Percentiles rank a stretch among this genome's conserved stretches.
Conservation (phyloP, 2,113 vertebrate genomes). For the Triplophysa tibetana region DNA sequence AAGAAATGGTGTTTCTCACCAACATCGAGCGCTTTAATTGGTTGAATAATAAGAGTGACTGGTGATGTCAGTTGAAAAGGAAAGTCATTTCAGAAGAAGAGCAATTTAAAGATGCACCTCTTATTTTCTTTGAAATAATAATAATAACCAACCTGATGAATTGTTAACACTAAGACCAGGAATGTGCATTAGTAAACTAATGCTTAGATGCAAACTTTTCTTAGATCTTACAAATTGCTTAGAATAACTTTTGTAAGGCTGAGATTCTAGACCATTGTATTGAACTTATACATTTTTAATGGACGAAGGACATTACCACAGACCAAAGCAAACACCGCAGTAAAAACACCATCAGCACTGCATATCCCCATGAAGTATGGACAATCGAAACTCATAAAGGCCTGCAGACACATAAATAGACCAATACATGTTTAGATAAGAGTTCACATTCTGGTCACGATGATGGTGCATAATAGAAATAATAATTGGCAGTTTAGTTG, state of each 20-base stretch:
- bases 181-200: not conserved
- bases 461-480: not conserved
- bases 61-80: not conserved
- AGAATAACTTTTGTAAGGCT: not conserved
- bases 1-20: too few species aligned
- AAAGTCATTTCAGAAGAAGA: too few species aligned
- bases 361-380: too few species aligned
- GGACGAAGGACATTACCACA: not conserved
- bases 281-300: constrained; percentile 13
- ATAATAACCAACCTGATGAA: not conserved
- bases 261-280: not conserved
- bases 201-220: not conserved
- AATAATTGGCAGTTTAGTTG: not conserved
- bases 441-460: not conserved
- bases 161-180: not conserved
- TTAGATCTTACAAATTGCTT: not conserved
- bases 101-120: too few species aligned
- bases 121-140: not conserved
- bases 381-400: not conserved
- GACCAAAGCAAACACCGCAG: not conserved
- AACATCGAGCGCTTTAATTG: too few species aligned
- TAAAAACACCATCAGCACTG: not conserved
- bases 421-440: not conserved
- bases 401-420: not conserved
- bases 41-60: too few species aligned